Percentiles rank a stretch among this genome's conserved stretches.
Conservation (phyloP, 2,888 invertebrate species). For the Ceriagrion tenellum region DNA sequence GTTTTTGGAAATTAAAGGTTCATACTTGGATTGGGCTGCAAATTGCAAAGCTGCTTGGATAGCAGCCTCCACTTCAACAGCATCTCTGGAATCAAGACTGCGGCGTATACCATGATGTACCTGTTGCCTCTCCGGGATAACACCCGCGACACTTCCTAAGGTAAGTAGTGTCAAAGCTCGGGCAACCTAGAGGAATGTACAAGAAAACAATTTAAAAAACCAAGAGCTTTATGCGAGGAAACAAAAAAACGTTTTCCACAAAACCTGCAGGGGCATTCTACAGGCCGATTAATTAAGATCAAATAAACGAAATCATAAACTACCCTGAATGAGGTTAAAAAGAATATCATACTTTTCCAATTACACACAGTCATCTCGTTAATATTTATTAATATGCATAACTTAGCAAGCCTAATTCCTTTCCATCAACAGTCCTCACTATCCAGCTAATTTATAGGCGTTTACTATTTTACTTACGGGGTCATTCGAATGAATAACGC, state of each 20-base stretch:
- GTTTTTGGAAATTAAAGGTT: too few relatives aligned
- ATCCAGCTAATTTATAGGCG: too few relatives aligned
- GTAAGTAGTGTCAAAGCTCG: constrained; percentile 93
- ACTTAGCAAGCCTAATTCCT: too few relatives aligned
- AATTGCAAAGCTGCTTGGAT: constrained; percentile 97
- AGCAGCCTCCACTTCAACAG: constrained; percentile 97
- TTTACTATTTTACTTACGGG: constrained; percentile 80
- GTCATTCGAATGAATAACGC: constrained; percentile 98
- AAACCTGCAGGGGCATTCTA: too few relatives aligned
- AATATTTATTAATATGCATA: too few relatives aligned
- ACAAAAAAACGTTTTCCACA: too few relatives aligned
- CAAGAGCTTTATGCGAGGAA: not conserved
- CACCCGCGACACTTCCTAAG: constrained; percentile 94
- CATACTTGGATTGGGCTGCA: constrained; percentile 94
- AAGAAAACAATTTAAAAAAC: not conserved
- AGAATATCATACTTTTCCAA: too few relatives aligned
- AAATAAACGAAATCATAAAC: too few relatives aligned
- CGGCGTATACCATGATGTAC: constrained; percentile 96
- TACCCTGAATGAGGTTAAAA: too few relatives aligned
- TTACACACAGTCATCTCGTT: too few relatives aligned
- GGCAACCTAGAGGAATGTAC: constrained; percentile 81
- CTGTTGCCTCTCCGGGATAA: constrained; percentile 95
- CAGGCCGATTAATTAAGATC: too few relatives aligned
- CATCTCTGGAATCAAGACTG: constrained; percentile 95
- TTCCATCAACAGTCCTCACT: too few relatives aligned